Evolutionary conservation across 2,888 invertebrate genomes (phyloP).

Genomic region (Schrankia costaestrigalis): DNA sequence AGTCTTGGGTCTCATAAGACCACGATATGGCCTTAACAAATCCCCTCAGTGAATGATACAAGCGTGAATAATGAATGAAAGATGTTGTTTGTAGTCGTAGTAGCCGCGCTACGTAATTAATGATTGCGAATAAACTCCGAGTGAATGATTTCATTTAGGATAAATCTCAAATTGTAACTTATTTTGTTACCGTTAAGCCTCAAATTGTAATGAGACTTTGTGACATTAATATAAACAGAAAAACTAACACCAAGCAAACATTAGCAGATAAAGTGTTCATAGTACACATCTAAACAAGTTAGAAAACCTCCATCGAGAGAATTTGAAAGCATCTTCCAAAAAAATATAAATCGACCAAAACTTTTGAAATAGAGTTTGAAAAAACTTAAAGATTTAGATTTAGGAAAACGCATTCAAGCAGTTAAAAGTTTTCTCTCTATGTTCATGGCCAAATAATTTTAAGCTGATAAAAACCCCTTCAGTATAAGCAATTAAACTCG

Average conservation of each 20-base stretch:
- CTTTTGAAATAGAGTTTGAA: conserved; percentile 11
- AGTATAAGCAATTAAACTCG: conserved; percentile 2
- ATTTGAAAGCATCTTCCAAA: conserved; percentile 25
- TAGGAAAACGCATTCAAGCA: conserved; percentile 34
- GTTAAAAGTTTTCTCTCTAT: conserved; percentile 14
- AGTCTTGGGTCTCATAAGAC: conserved; percentile 26
- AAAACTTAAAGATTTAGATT: conserved; percentile 8
- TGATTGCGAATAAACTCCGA: conserved; percentile 17
- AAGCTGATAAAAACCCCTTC: conserved; percentile 2
- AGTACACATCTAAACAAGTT: conserved; percentile 30
- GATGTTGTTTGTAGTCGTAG: conserved; percentile 5
- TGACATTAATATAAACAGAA: conserved; percentile 19
- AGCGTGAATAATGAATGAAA: conserved; percentile 25
- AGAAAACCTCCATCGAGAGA: conserved; percentile 17
- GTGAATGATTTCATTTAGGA: too few species aligned
- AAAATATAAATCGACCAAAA: conserved; percentile 14
- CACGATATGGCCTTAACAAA: conserved; percentile 9
- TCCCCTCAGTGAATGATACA: conserved; percentile 23
- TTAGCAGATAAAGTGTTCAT: conserved; percentile 31
- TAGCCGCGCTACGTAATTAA: conserved; percentile 14
- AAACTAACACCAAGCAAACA: conserved; percentile 37
- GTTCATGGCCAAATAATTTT: conserved; percentile 3
- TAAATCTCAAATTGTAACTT: too few species aligned
- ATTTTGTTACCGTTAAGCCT: conserved; percentile 11
- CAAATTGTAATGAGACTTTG: conserved; percentile 8